These are phyloP conservation scores for Drosophila quinaria DNA, from an alignment of 2,888 invertebrate genomes.

Conservation along the genomic window DNA sequence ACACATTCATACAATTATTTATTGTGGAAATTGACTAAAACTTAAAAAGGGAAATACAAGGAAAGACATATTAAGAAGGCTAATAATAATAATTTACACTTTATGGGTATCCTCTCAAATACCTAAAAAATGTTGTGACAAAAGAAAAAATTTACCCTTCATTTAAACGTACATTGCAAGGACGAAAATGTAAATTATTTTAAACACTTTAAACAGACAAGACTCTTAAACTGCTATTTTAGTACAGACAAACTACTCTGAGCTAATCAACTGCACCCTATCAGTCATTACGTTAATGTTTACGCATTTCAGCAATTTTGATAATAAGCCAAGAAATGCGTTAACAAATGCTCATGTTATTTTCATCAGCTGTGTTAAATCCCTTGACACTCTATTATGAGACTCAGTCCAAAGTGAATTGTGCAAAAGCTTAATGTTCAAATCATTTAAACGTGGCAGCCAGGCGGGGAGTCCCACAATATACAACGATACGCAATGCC, in stretches of 20 bases:
- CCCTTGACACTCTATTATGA: slow-evolving; percentile 54
- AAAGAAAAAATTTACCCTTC: too few species aligned
- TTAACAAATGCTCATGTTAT: slow-evolving; percentile 17
- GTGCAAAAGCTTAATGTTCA: slow-evolving; percentile 52
- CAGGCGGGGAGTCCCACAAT: not conserved
- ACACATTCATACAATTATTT: too few species aligned
- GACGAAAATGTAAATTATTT: not conserved
- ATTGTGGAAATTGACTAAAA: too few species aligned
- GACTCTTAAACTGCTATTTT: not conserved
- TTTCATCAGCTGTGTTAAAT: slow-evolving; percentile 28
- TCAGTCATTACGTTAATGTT: slow-evolving; percentile 5
- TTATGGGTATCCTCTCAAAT: too few species aligned
- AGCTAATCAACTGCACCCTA: slow-evolving; percentile 2
- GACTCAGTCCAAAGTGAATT: slow-evolving; percentile 20
- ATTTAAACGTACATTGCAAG: too few species aligned
- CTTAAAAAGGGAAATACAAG: too few species aligned
- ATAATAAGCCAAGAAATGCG: slow-evolving; percentile 11
- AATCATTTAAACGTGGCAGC: slow-evolving; percentile 50
- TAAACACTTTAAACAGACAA: not conserved
- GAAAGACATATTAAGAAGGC: too few species aligned
- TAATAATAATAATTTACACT: too few species aligned
- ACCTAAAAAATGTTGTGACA: too few species aligned
- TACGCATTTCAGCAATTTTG: slow-evolving; percentile 10
- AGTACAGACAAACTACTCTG: not conserved
- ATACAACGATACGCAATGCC: slow-evolving; percentile 12